Evolutionary conservation across 2,888 invertebrate genomes (phyloP).

Genomic region (Brachypalpus laphriformis): DNA sequence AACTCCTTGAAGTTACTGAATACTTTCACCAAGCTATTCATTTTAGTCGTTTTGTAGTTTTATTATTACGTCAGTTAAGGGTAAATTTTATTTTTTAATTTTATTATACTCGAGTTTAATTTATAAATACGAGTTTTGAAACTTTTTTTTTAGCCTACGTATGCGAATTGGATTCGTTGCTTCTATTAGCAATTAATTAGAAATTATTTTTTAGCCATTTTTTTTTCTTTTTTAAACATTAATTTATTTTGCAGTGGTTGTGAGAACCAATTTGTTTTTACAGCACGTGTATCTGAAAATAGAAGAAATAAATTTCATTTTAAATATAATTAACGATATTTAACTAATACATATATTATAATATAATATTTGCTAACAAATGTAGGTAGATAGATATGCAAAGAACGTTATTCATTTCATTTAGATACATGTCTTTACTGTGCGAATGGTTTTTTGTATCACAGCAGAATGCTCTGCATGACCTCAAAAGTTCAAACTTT

Average conservation of each 20-base stretch:
- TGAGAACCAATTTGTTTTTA: not conserved
- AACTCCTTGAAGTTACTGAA: constrained; percentile 94
- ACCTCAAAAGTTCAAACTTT: too few species aligned
- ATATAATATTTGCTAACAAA: too few species aligned
- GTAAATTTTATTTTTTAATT: not conserved
- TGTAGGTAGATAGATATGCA: too few species aligned
- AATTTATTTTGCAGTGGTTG: not conserved
- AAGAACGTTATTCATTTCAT: too few species aligned
- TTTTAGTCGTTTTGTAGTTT: constrained; percentile 74
- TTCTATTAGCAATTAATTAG: not conserved
- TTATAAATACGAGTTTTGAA: not conserved
- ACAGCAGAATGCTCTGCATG: too few species aligned
- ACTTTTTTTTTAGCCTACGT: not conserved
- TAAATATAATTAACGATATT: not conserved
- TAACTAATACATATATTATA: too few species aligned
- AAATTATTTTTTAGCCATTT: constrained; percentile 31
- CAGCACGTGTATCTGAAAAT: constrained; percentile 14
- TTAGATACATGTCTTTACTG: too few species aligned
- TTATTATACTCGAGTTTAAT: constrained; percentile 16
- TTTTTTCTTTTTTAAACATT: not conserved
- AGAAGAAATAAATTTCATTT: not conserved
- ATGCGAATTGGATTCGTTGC: not conserved
- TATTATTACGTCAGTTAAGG: not conserved
- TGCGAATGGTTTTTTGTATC: too few species aligned
- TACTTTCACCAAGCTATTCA: constrained; percentile 82